Conservation (phyloP, 2,113 vertebrate genomes). For the Anolis sagrei region DNA sequence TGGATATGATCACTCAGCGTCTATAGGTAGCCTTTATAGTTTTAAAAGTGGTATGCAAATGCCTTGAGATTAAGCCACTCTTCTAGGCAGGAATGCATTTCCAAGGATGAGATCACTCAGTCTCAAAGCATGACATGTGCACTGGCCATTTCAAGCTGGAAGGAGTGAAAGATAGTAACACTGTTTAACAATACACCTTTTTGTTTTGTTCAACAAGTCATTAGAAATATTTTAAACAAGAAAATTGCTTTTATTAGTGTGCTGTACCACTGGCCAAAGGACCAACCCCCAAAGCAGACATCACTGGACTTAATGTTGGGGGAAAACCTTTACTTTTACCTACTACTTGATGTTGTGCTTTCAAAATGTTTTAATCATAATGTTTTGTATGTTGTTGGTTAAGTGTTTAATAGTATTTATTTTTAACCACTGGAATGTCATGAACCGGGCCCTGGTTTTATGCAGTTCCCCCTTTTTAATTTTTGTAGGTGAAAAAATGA, state of each 20-base stretch:
- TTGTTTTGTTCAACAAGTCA: too few relatives aligned
- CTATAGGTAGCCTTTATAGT: neutral
- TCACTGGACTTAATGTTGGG: too few relatives aligned
- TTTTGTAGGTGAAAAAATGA: slow-evolving; percentile 88
- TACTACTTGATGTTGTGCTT: too few relatives aligned
- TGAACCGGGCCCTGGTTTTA: neutral
- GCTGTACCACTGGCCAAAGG: too few relatives aligned
- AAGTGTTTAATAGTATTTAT: neutral
- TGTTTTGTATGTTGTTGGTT: neutral
- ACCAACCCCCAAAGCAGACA: too few relatives aligned
- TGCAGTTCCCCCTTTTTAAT: neutral
- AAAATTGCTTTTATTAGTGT: too few relatives aligned
- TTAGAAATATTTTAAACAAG: too few relatives aligned
- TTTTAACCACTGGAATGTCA: neutral
- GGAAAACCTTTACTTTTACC: too few relatives aligned
- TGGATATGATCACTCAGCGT: neutral
- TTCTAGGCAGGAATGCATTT: too few relatives aligned
- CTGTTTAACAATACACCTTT: neutral
- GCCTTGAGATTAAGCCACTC: neutral
- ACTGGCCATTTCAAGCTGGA: neutral
- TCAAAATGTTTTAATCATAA: too few relatives aligned
- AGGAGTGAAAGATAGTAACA: too few relatives aligned
- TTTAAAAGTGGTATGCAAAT: neutral
- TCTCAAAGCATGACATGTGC: neutral
- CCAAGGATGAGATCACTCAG: neutral